Conservation (phyloP, 2,113 vertebrate species). For the Chlorodrepanis virens region DNA sequence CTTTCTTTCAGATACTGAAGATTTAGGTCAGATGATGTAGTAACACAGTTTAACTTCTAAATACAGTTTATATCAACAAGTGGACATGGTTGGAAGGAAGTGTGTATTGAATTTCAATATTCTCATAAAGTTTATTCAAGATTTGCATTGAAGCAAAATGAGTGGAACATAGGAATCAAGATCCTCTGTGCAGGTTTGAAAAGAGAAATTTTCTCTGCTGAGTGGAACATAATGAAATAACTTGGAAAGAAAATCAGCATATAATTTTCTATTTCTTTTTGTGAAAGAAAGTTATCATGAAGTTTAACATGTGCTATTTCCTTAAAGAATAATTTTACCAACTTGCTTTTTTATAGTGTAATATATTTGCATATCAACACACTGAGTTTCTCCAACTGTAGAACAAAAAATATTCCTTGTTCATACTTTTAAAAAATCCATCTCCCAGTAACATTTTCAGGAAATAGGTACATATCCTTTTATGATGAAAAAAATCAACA, state of each 20-base stretch:
- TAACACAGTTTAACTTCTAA: not conserved
- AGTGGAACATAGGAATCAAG: not conserved
- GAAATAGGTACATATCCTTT: not conserved
- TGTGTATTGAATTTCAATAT: constrained; percentile 10
- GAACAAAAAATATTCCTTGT: not conserved
- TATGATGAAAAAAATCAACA: not conserved
- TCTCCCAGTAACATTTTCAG: not conserved
- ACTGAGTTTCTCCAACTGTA: not conserved
- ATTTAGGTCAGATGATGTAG: not conserved
- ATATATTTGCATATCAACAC: not conserved
- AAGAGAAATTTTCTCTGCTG: not conserved
- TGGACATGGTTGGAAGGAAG: not conserved
- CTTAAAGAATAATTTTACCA: not conserved
- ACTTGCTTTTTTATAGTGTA: not conserved
- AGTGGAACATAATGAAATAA: not conserved
- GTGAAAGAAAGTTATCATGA: not conserved
- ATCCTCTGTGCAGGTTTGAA: not conserved
- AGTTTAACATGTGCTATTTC: not conserved
- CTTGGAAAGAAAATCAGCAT: not conserved
- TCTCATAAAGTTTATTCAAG: not conserved
- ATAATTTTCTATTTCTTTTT: not conserved
- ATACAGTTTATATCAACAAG: not conserved
- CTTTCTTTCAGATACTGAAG: not conserved
- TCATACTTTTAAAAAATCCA: not conserved
- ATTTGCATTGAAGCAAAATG: not conserved